Percentiles rank a stretch among this genome's conserved stretches.
Evolutionary conservation across 2,797 vertebrate genomes (phyloP).

Genomic region (Delichon dasypus): DNA sequence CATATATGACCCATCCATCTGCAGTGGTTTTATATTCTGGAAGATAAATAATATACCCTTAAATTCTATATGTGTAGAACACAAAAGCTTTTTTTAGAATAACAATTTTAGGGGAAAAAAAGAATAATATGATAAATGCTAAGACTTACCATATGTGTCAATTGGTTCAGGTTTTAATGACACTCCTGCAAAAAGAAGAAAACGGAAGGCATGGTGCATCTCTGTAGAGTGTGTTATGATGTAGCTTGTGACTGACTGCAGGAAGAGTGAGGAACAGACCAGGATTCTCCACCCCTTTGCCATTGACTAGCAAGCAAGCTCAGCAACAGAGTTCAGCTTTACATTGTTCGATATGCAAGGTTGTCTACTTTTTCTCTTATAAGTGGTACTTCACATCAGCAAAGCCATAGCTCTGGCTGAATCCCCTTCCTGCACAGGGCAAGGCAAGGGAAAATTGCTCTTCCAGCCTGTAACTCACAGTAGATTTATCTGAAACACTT

Average conservation of each 20-base stretch:
- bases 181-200: slow-evolving; percentile 77
- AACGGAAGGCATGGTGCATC: background rate
- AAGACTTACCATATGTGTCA: slow-evolving; percentile 73
- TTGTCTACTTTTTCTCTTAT: background rate
- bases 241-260: background rate
- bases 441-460: background rate
- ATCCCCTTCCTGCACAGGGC: background rate
- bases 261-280: background rate
- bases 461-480: background rate
- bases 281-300: background rate
- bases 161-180: slow-evolving; percentile 76
- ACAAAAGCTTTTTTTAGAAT: background rate
- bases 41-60: background rate
- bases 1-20: slow-evolving; percentile 88
- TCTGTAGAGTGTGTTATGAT: accelerated
- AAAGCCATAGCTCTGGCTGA: background rate
- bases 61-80: background rate
- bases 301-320: background rate
- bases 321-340: background rate
- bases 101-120: background rate
- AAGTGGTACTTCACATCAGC: background rate
- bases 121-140: background rate
- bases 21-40: slow-evolving; percentile 80
- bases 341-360: background rate
- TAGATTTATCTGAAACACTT: background rate